Percentiles rank a stretch among this genome's conserved stretches.
Evolutionary conservation across 2,797 vertebrate species (phyloP).

Genomic region (Aulostomus chinensis): DNA sequence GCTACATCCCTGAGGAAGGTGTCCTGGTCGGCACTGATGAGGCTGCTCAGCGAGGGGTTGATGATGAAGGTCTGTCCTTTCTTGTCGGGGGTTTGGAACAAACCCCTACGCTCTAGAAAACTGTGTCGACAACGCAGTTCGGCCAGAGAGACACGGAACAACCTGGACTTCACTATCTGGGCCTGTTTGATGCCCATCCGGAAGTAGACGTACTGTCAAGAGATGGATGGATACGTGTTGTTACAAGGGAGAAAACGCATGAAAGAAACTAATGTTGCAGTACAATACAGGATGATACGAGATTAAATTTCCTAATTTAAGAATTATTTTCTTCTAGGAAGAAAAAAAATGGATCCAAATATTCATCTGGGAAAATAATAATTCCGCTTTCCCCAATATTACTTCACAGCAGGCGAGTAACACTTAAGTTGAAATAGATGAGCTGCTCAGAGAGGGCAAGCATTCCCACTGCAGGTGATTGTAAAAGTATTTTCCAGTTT

Average conservation of each 20-base stretch:
- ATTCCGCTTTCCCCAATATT: no score
- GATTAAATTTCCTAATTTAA: no score
- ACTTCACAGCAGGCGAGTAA: no score
- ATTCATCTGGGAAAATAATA: no score
- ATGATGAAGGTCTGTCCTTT: conserved; percentile 84
- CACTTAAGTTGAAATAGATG: no score
- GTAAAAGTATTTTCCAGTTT: no score
- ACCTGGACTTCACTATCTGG: conserved; percentile 82
- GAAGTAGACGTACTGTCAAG: conserved; percentile 90
- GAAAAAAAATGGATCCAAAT: no score
- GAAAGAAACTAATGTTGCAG: not conserved
- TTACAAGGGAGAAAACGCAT: no score
- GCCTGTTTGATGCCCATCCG: conserved; percentile 90
- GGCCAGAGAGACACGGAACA: conserved; percentile 80
- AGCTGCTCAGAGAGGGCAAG: no score
- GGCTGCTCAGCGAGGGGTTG: conserved; percentile 85
- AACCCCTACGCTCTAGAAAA: conserved; percentile 90
- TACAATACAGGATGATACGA: no score
- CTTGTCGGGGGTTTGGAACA: conserved; percentile 89
- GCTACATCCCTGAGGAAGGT: conserved; percentile 82
- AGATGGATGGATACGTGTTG: not conserved
- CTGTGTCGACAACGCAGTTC: conserved; percentile 85
- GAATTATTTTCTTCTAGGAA: no score
- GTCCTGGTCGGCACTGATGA: conserved; percentile 76
- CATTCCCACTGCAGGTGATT: no score